Conservation (phyloP, 2,113 vertebrate genomes). For the Cromileptes altivelis region DNA sequence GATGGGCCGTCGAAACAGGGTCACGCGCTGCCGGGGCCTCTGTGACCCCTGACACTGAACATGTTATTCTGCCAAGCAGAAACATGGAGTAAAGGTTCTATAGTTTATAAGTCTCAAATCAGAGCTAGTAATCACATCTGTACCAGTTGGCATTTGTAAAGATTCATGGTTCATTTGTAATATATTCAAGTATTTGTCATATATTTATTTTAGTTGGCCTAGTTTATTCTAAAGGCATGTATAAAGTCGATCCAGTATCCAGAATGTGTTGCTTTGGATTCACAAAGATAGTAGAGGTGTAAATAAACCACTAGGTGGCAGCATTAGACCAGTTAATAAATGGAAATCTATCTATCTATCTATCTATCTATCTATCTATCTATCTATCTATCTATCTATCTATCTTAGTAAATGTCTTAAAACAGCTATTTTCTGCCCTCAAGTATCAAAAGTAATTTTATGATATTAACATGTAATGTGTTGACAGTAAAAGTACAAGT, state of each 20-base stretch:
- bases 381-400: conserved; percentile 7
- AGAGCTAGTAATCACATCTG: background rate
- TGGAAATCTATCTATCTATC: background rate
- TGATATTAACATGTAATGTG: too few species aligned
- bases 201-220: background rate
- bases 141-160: background rate
- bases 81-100: background rate
- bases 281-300: background rate
- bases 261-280: background rate
- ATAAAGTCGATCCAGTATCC: too few species aligned
- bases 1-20: conserved; percentile 50
- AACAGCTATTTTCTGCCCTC: too few species aligned
- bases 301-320: conserved; percentile 34
- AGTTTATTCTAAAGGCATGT: background rate
- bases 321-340: background rate
- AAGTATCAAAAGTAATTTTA: too few species aligned
- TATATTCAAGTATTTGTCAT: background rate
- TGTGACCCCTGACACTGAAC: background rate
- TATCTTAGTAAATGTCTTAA: background rate
- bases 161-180: background rate
- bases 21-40: conserved; percentile 30
- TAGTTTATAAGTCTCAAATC: background rate
- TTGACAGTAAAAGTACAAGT: too few species aligned
- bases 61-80: background rate
- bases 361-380: conserved; percentile 9